Base-by-base conservation (phyloP, 1,140 invertebrate genomes). In the Achroia grisella region DNA sequence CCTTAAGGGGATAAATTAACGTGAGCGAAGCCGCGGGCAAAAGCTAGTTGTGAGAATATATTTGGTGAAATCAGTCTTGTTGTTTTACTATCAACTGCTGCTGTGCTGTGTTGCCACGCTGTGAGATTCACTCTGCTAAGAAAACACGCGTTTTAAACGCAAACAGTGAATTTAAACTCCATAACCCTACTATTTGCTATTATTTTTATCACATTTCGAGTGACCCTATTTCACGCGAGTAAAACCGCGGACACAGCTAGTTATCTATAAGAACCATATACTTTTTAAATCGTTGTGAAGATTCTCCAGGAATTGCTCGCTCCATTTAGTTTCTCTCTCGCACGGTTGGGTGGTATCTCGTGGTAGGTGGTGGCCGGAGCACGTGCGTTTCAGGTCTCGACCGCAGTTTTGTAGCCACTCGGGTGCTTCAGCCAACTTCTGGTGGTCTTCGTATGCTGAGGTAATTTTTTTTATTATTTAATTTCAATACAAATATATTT, bases 291-390 rank as follows among this genome's bases (percentile, higher is more conserved):
- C 89, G 32, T 87, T 74, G 39, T 91, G 86, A 10, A 91, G 71
- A 29, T 84, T 69, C 61, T 87, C 86, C 14, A 91, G 42, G 41
- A 89, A 89, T 45, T 89, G 82, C 30, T 89, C 86, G 15, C 87
- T 90, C 90, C 89, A 91, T 67, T 88, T 89, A 2, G 89, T 90
- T 62, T 89, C 85, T 15, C 87, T 75, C 30, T 88, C 72, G 56
- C 90, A 91, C 17, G 86, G 79, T 57, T 82, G 71, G 8, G 65
- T 79, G 8, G 56, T 59, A 44, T 87, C 79, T n/a, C 61, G 55
- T 0, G 71, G 65, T 3, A 82, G 53, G 32, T 77, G 73, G 52
- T 88, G 83, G 2, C 86, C 86, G 5, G 87, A 84, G 17, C 85
- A 81, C 5, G 73, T 60, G 27, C 45, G 54, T 12, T 44, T 60